phyloP scores from a whole-genome alignment of 2,888 invertebrate species.

The Xestoiulus laeticollis region DNA sequence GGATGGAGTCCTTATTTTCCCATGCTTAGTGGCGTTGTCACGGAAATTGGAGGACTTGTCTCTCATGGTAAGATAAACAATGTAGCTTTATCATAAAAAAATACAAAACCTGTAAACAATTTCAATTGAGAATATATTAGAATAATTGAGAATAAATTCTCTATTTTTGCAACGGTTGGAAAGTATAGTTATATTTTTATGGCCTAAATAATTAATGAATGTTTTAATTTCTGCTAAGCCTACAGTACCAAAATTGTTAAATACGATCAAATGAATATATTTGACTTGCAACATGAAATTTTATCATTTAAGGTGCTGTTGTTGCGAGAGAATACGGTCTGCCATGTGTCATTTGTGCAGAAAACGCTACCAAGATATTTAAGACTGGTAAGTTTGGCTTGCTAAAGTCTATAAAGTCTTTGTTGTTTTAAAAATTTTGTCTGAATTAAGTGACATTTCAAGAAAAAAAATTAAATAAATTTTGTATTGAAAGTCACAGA shows the following conservation, averaged over 20 bases:
- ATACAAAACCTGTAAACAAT: background rate
- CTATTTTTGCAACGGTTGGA: too few species aligned
- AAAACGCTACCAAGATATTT: constrained; percentile 72
- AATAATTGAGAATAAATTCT: too few species aligned
- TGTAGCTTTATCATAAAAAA: background rate
- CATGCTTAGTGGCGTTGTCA: constrained; percentile 78
- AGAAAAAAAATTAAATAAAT: background rate
- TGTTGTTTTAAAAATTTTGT: background rate
- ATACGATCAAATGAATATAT: background rate
- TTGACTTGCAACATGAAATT: background rate
- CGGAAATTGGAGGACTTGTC: constrained; percentile 82
- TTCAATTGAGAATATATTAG: background rate
- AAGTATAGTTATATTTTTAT: too few species aligned
- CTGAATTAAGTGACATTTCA: too few species aligned
- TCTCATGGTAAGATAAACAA: constrained; percentile 74
- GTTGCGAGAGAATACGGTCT: constrained; percentile 84
- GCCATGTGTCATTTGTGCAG: constrained; percentile 81
- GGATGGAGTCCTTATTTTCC: constrained; percentile 89
- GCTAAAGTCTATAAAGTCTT: too few species aligned
- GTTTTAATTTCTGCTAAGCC: too few species aligned
- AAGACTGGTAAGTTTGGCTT: constrained; percentile 69
- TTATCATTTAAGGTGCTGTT: constrained; percentile 74
- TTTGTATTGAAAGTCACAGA: too few species aligned
- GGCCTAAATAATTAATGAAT: background rate
- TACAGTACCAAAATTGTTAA: background rate